Percentiles rank a stretch among this genome's conserved stretches.
These are phyloP conservation scores for Anolis carolinensis DNA, from an alignment of 2,113 vertebrate species.

Conservation along the genomic window DNA sequence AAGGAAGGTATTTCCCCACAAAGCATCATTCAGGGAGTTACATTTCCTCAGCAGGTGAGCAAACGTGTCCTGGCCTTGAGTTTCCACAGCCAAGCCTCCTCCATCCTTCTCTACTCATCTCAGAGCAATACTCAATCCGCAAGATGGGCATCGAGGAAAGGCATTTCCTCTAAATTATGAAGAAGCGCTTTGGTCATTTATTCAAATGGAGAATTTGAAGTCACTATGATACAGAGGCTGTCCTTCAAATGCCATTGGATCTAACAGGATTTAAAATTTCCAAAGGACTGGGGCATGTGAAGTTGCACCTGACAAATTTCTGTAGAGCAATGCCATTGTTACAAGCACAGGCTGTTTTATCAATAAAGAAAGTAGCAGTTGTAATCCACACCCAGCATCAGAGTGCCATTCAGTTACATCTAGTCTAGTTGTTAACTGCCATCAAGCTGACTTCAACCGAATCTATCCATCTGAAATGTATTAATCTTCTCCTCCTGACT, in stretches of 20 bases:
- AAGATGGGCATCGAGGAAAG: neutral
- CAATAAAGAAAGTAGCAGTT: neutral
- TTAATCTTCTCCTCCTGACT: too few species aligned
- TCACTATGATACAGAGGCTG: neutral
- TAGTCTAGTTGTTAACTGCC: neutral
- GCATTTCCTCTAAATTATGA: neutral
- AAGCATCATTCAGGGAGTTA: neutral
- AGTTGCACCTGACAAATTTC: neutral
- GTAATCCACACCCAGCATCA: neutral
- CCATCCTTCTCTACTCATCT: neutral
- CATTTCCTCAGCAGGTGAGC: slow-evolving; percentile 22
- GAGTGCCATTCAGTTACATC: neutral
- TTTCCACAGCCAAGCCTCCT: neutral
- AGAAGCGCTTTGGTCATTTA: neutral
- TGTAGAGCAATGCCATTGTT: neutral
- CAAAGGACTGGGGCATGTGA: neutral
- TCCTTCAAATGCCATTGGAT: neutral
- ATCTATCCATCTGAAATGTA: too few species aligned
- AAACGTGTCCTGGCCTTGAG: neutral
- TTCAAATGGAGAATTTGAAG: neutral
- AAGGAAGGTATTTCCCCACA: slow-evolving; percentile 10
- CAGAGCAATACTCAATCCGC: neutral
- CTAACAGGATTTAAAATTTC: neutral
- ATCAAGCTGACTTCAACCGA: too few species aligned
- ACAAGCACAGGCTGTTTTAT: neutral